phyloP scores from a whole-genome alignment of 2,113 vertebrate genomes.

The Crotophaga sulcirostris region DNA sequence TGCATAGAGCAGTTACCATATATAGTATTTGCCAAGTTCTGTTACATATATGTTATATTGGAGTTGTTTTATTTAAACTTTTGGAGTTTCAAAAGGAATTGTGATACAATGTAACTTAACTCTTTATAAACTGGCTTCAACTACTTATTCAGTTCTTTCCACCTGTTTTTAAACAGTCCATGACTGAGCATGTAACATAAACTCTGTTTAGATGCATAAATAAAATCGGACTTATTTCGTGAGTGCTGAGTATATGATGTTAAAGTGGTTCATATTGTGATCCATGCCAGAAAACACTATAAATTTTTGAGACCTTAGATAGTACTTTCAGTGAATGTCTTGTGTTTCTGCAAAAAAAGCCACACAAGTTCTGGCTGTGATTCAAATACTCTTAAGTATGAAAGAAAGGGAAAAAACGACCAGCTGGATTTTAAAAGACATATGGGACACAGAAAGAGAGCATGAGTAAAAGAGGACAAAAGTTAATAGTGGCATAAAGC shows the following conservation, averaged over 20 bases:
- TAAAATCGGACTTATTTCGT: neutral
- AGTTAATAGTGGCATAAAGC: neutral
- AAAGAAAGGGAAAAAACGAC: neutral
- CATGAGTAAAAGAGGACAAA: neutral
- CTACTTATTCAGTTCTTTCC: neutral
- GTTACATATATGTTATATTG: neutral
- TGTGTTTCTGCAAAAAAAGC: neutral
- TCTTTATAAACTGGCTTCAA: neutral
- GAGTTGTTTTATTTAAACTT: neutral
- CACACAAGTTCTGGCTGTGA: neutral
- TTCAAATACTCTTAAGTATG: neutral
- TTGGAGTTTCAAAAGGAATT: neutral
- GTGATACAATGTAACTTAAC: neutral
- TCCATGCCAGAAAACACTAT: neutral
- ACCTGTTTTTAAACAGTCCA: neutral
- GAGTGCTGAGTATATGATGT: neutral
- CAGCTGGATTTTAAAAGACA: neutral
- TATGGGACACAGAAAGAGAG: neutral
- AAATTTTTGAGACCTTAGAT: neutral
- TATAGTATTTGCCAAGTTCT: neutral
- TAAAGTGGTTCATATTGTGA: neutral
- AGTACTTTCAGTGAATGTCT: neutral
- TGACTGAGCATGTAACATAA: neutral
- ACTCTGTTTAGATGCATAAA: neutral
- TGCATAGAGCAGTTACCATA: neutral